These are phyloP conservation scores for Candoia aspera DNA, from an alignment of 2,113 vertebrate genomes.

Conservation along the genomic window DNA sequence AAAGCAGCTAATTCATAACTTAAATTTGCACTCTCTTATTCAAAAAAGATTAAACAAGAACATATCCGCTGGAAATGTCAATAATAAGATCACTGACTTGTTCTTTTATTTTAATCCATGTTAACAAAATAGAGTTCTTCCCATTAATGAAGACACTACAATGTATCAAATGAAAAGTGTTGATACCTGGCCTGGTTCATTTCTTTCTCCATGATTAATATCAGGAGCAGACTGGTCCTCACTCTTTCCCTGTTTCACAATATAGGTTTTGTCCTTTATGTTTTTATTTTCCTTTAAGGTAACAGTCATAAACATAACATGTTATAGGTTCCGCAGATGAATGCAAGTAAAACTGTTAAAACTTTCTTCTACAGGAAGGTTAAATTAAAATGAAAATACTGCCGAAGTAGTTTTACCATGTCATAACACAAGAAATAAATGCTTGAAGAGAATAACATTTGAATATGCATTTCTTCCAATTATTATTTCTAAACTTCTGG, in stretches of 20 bases:
- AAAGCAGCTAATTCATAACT: neutral
- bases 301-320: neutral
- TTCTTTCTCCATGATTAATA: conserved; percentile 37
- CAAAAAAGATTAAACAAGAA: neutral
- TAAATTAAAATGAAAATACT: neutral
- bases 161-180: neutral
- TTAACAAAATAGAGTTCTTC: neutral
- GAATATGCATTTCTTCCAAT: neutral
- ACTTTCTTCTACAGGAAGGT: neutral
- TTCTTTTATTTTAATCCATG: neutral
- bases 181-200: conserved; percentile 69
- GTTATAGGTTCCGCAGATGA: neutral
- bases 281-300: conserved; percentile 64
- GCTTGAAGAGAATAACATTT: neutral
- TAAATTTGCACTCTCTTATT: neutral
- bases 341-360: neutral
- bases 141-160: neutral
- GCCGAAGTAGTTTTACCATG: neutral
- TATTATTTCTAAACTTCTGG: neutral
- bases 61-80: neutral
- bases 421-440: neutral
- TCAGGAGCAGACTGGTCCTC: conserved; percentile 37
- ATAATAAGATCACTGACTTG: neutral
- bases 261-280: conserved; percentile 70
- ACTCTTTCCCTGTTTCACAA: conserved; percentile 70